These are phyloP conservation scores for Sipunculus nudus DNA, from an alignment of 2,888 invertebrate genomes.

Conservation along the genomic window DNA sequence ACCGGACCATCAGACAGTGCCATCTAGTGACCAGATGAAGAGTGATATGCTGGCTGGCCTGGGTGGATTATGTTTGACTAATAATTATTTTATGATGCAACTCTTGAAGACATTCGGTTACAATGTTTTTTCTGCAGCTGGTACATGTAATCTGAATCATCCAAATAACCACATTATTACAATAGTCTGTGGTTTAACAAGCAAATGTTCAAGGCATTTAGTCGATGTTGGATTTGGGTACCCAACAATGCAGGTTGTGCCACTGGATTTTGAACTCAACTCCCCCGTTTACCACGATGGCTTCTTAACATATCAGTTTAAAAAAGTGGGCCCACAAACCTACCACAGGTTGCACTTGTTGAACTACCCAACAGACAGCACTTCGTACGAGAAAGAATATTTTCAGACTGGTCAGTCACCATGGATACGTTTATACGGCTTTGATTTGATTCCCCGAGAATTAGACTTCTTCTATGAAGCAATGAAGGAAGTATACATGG, in stretches of 20 bases:
- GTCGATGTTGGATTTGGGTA: conserved; percentile 12
- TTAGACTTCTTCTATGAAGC: conserved; percentile 1
- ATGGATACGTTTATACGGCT: background rate
- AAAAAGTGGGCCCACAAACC: background rate
- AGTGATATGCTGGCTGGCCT: background rate
- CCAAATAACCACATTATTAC: conserved; percentile 12
- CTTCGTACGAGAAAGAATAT: no score
- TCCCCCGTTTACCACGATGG: background rate
- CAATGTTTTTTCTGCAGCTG: background rate
- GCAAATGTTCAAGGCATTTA: background rate
- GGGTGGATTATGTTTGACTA: conserved; percentile 11
- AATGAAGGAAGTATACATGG: conserved; percentile 13
- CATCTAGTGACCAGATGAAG: background rate
- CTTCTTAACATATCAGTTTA: background rate
- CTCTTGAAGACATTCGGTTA: conserved; percentile 2
- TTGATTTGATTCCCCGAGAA: background rate
- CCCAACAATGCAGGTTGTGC: conserved; percentile 6
- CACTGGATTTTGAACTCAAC: background rate
- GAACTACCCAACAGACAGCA: no score
- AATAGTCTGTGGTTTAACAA: background rate
- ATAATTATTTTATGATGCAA: conserved; percentile 11
- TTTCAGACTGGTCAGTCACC: background rate
- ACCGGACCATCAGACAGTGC: background rate
- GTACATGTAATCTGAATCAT: conserved; percentile 9
- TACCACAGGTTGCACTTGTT: no score